Conservation (phyloP, 1,140 invertebrate species). For the Drosophila murphyi region DNA sequence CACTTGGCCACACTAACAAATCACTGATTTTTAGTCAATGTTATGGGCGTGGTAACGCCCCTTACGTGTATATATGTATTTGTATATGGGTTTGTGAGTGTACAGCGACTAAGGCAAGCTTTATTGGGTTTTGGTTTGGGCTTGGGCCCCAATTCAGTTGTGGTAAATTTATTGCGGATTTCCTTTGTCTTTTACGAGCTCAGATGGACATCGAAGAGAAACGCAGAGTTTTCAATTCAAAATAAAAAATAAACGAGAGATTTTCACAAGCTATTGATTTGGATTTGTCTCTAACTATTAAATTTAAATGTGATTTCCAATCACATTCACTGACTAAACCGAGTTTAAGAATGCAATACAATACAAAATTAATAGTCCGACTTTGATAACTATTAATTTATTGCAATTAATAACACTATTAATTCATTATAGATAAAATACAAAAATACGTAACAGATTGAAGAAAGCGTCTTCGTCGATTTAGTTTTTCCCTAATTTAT, state of each 20-base stretch:
- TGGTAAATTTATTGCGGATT: slow-evolving; percentile 76
- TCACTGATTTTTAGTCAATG: slow-evolving; percentile 74
- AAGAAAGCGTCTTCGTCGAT: too few relatives aligned
- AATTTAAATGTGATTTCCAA: slow-evolving; percentile 1
- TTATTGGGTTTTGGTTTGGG: slow-evolving; percentile 28
- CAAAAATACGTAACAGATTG: too few relatives aligned
- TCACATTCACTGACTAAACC: neutral
- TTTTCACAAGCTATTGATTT: slow-evolving; percentile 29
- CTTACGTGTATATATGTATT: slow-evolving; percentile 22
- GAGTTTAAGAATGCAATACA: neutral
- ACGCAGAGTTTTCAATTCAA: slow-evolving; percentile 7
- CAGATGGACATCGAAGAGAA: slow-evolving; percentile 26
- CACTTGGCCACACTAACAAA: slow-evolving; percentile 73
- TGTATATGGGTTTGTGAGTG: slow-evolving; percentile 26
- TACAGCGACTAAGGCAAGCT: neutral
- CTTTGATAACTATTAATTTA: neutral
- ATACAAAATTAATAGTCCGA: neutral
- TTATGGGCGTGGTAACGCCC: slow-evolving; percentile 67
- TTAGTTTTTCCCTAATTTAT: too few relatives aligned
- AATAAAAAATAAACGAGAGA: slow-evolving; percentile 39
- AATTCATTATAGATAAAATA: too few relatives aligned
- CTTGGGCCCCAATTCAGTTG: slow-evolving; percentile 61
- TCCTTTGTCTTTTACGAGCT: slow-evolving; percentile 65
- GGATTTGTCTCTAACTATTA: slow-evolving; percentile 15
- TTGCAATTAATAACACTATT: neutral